A percentile compares a stretch with the other conserved stretches of the same genome.
Evolutionary conservation across 1,140 invertebrate species (phyloP).

Genomic region (Maconellicoccus hirsutus): DNA sequence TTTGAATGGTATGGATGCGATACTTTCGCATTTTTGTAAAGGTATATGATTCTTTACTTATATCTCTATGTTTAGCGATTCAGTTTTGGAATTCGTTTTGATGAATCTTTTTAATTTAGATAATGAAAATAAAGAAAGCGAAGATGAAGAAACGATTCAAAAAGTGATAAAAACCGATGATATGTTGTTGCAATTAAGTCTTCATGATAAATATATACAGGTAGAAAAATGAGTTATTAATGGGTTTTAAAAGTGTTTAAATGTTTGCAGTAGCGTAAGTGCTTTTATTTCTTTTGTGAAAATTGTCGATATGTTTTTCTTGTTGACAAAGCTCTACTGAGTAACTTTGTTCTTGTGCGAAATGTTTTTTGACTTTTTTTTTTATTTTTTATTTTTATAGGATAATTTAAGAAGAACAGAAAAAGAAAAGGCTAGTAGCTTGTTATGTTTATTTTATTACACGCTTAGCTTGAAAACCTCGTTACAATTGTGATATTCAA

Average conservation of each 20-base stretch:
- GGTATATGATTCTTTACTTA: not conserved
- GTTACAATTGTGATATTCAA: not conserved
- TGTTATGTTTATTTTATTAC: slow-evolving; percentile 11
- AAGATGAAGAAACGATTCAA: not conserved
- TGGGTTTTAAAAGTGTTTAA: not conserved
- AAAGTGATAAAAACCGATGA: not conserved
- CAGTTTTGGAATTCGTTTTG: not conserved
- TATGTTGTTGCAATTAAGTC: not conserved
- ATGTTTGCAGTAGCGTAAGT: not conserved
- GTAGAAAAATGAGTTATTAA: not conserved
- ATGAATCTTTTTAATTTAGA: not conserved
- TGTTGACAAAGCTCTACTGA: too few relatives aligned
- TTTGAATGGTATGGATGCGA: not conserved
- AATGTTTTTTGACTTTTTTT: not conserved
- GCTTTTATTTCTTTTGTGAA: too few relatives aligned
- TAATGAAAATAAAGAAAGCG: not conserved
- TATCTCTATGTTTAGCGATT: not conserved
- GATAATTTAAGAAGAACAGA: slow-evolving; percentile 17
- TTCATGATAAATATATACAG: not conserved
- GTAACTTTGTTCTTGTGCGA: not conserved
- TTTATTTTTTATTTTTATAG: not conserved
- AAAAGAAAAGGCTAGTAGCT: slow-evolving; percentile 21
- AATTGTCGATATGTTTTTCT: too few relatives aligned
- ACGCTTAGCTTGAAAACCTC: not conserved
- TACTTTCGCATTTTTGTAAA: not conserved